Base-by-base conservation (phyloP, 1,140 invertebrate genomes). In the Luehdorfia chinensis region DNA sequence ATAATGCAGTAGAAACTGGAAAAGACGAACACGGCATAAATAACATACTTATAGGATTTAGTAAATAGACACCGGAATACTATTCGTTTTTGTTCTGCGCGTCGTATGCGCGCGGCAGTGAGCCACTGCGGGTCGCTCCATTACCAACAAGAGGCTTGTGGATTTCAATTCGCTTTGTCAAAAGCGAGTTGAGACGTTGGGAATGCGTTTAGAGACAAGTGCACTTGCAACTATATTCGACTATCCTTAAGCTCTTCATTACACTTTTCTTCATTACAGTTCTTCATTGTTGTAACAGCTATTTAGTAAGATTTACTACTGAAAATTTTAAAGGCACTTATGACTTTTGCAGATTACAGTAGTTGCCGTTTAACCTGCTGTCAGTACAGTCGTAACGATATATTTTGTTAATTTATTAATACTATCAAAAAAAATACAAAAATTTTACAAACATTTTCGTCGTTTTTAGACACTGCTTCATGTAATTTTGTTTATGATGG, bases 111-210 rank as follows among this genome's bases (percentile, higher is more conserved):
- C 7, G 7, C 2, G 13, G 12, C 37, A 12, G 37, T 65, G 62
- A 71, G 65, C 63, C 54, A 51, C 55, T 60, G 33, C 55, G 49
- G 61, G 58, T 55, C 57, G 41, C 46, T 64, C 55, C 52, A 59
- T 53, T 58, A 59, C 56, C 57, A 61, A 56, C 50, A 59, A 61
- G 71, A 57, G 52, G 56, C 63, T 64, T 70, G 61, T 55, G 63
- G 59, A 67, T 60, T 70, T 66, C 60, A 61, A 65, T 66, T 65
- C 54, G 56, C 65, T 65, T 67, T 70, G 60, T 71, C 59, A 57
- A 56, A 55, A 62, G 57, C 52, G 52, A 54, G 32, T 59, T 54
- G 50, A 61, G 50, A 61, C 55, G 51, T 51, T 48, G 45, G 55
- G 54, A 66, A 69, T 55, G 60, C 52, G 53, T 70, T 73, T 62